These are phyloP conservation scores for Drosophila tanythrix DNA, from an alignment of 2,888 invertebrate species.

Conservation along the genomic window DNA sequence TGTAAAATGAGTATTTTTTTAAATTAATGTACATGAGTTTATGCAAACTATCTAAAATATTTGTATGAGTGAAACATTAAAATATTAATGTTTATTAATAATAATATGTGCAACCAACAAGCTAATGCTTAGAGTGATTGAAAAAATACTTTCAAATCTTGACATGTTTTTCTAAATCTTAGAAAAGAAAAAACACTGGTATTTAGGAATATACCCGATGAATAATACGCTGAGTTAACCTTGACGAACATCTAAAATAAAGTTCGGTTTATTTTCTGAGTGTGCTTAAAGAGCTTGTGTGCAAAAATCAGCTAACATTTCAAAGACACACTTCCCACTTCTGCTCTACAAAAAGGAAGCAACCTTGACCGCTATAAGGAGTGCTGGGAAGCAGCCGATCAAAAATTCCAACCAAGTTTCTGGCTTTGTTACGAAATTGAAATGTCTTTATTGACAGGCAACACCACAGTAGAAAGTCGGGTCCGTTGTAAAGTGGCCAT, in stretches of 20 bases:
- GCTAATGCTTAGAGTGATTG: no score
- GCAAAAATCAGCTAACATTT: slow-evolving; percentile 27
- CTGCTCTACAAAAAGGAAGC: slow-evolving; percentile 17
- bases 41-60: no score
- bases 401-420: slow-evolving; percentile 21
- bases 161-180: no score
- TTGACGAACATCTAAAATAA: neutral
- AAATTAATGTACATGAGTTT: no score
- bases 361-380: slow-evolving; percentile 67
- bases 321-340: slow-evolving; percentile 9
- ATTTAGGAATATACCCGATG: neutral
- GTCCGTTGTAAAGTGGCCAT: slow-evolving; percentile 66
- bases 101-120: no score
- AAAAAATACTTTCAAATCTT: no score
- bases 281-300: slow-evolving; percentile 38
- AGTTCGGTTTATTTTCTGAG: neutral
- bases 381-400: neutral
- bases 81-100: no score
- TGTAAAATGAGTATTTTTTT: no score
- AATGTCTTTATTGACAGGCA: slow-evolving; percentile 48
- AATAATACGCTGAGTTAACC: neutral
- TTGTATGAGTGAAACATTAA: no score
- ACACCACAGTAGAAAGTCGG: slow-evolving; percentile 2
- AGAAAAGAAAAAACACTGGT: neutral
- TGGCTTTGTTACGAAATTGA: slow-evolving; percentile 42